Conservation (phyloP, 2,113 vertebrate species). For the Sphaerodactylus townsendi region DNA sequence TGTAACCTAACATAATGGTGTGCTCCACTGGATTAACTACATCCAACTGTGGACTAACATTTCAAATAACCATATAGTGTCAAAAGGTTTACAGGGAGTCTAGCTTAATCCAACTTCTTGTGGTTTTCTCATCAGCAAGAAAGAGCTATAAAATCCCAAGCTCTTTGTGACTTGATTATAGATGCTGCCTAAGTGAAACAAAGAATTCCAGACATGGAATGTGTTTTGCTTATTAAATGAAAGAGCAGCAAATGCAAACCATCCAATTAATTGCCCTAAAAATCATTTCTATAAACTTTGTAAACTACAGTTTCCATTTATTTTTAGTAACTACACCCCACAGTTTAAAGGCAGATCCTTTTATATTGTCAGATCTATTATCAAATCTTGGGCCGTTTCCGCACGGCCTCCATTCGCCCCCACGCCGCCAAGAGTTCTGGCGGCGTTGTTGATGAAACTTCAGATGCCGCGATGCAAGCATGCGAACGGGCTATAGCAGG, state of each 20-base stretch:
- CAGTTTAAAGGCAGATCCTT: neutral
- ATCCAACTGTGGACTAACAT: neutral
- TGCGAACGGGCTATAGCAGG: too few relatives aligned
- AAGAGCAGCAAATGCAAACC: neutral
- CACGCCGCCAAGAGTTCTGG: too few relatives aligned
- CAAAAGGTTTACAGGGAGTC: neutral
- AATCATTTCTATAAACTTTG: neutral
- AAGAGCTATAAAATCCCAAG: constrained; percentile 7
- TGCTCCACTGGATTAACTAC: constrained; percentile 30
- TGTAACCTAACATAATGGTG: neutral
- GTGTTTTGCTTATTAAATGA: neutral
- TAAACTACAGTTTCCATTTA: neutral
- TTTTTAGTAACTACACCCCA: neutral
- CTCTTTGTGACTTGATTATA: neutral
- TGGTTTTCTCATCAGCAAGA: constrained; percentile 2
- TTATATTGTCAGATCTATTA: constrained; percentile 5
- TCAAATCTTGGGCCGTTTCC: constrained; percentile 27
- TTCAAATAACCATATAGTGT: neutral
- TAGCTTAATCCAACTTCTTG: neutral
- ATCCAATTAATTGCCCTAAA: neutral
- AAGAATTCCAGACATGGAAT: neutral
- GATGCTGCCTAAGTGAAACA: neutral
- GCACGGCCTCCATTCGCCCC: too few relatives aligned
- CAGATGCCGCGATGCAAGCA: too few relatives aligned
- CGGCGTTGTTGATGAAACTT: too few relatives aligned